A percentile compares a stretch with the other conserved stretches of the same genome.
These are phyloP conservation scores for Echinops telfairi DNA, from an alignment of 2,113 vertebrate species.

Conservation along the genomic window DNA sequence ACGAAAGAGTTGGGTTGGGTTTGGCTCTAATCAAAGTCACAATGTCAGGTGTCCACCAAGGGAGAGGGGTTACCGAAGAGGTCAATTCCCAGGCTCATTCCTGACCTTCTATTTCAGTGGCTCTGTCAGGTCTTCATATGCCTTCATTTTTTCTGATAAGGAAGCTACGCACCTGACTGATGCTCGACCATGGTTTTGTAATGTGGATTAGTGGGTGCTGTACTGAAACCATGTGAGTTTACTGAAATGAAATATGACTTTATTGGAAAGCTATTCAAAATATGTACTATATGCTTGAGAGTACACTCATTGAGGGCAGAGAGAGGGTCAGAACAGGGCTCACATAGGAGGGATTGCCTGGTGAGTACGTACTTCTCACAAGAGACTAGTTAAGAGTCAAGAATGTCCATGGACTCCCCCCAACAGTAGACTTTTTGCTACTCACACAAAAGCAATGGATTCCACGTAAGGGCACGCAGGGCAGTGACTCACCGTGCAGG, in stretches of 20 bases:
- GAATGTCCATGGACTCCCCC: not conserved
- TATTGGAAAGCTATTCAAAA: constrained; percentile 24
- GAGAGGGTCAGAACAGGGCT: not conserved
- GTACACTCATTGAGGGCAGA: not conserved
- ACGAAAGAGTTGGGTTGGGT: too few relatives aligned
- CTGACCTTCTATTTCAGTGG: not conserved
- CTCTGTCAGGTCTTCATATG: not conserved
- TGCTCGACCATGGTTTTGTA: not conserved
- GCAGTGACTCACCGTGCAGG: not conserved
- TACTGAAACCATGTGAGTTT: not conserved
- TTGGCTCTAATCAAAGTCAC: not conserved
- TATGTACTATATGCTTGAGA: not conserved
- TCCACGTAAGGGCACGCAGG: not conserved
- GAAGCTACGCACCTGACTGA: not conserved
- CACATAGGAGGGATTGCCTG: not conserved
- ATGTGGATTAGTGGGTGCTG: not conserved
- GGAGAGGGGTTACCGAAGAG: not conserved
- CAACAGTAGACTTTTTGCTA: not conserved
- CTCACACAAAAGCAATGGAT: constrained; percentile 20
- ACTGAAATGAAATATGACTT: not conserved
- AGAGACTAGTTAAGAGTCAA: not conserved
- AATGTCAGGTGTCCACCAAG: not conserved
- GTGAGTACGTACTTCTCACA: not conserved
- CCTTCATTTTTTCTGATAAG: not conserved
- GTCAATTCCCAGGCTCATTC: not conserved